Conservation (phyloP, 2,888 invertebrate genomes). For the Brenthis daphne region DNA sequence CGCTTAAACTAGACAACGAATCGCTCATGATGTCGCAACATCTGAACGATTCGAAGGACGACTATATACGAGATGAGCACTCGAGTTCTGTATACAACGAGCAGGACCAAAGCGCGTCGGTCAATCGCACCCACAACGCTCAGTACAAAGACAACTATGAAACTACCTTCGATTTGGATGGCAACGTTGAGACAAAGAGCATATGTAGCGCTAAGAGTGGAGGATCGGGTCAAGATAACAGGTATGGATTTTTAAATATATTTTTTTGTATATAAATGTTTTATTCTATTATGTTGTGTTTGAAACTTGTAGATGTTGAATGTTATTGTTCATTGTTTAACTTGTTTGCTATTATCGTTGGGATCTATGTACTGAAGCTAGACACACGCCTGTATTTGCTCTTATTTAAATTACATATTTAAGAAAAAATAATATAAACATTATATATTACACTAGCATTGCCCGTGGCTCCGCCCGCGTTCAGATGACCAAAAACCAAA, state of each 20-base stretch:
- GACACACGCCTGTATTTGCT: neutral
- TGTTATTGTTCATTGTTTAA: constrained; percentile 1
- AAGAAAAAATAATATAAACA: no score
- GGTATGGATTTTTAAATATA: constrained; percentile 73
- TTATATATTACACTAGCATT: no score
- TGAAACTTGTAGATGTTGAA: constrained; percentile 23
- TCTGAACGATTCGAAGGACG: constrained; percentile 69
- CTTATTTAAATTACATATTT: neutral
- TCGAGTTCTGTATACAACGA: constrained; percentile 66
- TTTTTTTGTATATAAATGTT: constrained; percentile 17
- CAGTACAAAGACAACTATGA: constrained; percentile 88
- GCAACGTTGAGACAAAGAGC: constrained; percentile 95
- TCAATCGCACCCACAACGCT: constrained; percentile 61
- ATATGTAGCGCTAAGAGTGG: constrained; percentile 91
- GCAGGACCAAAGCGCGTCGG: constrained; percentile 59
- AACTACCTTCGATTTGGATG: constrained; percentile 94
- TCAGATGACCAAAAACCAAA: no score
- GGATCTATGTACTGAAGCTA: constrained; percentile 5
- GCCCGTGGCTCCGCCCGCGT: no score
- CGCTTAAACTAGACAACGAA: constrained; percentile 75
- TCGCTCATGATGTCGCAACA: constrained; percentile 73
- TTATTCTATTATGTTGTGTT: constrained; percentile 5
- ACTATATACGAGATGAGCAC: constrained; percentile 65
- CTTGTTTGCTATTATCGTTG: constrained; percentile 12
- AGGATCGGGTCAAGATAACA: constrained; percentile 90